Evolutionary conservation across 2,797 vertebrate species (phyloP).

Genomic region (Erithacus rubecula): DNA sequence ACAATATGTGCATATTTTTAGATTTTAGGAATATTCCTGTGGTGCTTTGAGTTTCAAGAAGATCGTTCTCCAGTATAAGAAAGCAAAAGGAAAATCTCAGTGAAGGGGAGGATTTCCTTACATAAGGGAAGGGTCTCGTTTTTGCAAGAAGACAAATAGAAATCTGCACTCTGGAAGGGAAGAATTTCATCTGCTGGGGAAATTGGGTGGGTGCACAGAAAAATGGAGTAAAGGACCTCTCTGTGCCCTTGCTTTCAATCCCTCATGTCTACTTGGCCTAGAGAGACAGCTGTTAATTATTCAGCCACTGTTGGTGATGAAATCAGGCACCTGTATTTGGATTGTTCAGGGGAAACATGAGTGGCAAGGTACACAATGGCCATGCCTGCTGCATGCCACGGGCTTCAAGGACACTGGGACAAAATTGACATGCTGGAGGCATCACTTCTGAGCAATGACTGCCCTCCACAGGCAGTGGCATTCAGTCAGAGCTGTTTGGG

Average conservation of each 20-base stretch:
- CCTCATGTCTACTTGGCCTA: not conserved
- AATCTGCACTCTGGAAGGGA: not conserved
- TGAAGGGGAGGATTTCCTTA: not conserved
- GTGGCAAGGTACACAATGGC: too few relatives aligned
- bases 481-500: too few relatives aligned
- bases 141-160: not conserved
- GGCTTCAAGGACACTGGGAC: too few relatives aligned
- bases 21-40: not conserved
- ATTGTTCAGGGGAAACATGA: too few relatives aligned
- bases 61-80: not conserved
- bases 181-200: not conserved
- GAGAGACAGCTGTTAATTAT: not conserved
- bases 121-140: fast-evolving
- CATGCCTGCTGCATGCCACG: too few relatives aligned
- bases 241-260: not conserved
- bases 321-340: not conserved
- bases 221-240: not conserved
- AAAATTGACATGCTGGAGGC: too few relatives aligned
- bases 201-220: fast-evolving
- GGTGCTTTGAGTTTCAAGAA: not conserved
- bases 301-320: not conserved
- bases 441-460: too few relatives aligned
- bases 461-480: too few relatives aligned
- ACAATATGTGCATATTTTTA: not conserved
- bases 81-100: not conserved